Percentiles rank a stretch among this genome's conserved stretches.
phyloP scores from a whole-genome alignment of 1,140 invertebrate species.

The Nautilus pompilius region DNA sequence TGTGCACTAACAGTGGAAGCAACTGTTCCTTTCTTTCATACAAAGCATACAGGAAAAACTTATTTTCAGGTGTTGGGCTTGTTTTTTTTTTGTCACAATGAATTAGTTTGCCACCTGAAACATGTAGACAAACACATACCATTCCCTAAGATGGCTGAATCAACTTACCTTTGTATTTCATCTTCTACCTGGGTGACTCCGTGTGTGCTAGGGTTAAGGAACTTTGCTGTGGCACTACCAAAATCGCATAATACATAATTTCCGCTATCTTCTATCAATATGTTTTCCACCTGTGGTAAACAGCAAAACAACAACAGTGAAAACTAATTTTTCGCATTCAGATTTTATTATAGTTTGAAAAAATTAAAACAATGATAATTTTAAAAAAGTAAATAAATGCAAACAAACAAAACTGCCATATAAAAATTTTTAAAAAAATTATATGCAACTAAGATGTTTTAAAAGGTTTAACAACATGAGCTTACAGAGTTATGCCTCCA shows the following conservation, averaged over 20 bases:
- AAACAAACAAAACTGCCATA: no score
- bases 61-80: no score
- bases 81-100: no score
- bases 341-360: neutral
- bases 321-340: neutral
- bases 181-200: constrained; percentile 78
- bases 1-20: no score
- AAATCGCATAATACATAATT: constrained; percentile 86
- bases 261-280: constrained; percentile 73
- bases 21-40: no score
- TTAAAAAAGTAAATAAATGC: neutral
- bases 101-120: neutral
- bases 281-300: constrained; percentile 77
- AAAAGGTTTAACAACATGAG: no score
- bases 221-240: constrained; percentile 79
- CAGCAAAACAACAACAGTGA: neutral
- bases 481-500: no score
- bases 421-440: no score
- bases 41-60: no score
- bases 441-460: no score
- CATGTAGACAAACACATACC: neutral
- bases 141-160: neutral
- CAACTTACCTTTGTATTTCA: constrained; percentile 76
- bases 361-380: no score
- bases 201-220: constrained; percentile 69